Evolutionary conservation across 92 coral and sea anemone genomes (phyloP).

Genomic region (Epizoanthus illoricatus): DNA sequence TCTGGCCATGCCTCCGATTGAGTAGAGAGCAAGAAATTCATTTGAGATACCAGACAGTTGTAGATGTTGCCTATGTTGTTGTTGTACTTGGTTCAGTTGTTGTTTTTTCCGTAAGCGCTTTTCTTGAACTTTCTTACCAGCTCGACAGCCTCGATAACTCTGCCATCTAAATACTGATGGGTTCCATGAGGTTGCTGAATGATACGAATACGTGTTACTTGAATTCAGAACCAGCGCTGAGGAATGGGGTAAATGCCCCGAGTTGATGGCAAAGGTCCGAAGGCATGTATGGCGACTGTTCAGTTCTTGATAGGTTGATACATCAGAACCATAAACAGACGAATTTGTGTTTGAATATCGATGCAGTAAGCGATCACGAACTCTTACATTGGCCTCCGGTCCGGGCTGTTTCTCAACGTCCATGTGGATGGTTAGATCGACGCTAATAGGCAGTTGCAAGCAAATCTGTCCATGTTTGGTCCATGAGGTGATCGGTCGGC

Average conservation of each 20-base stretch:
- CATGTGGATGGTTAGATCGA: constrained; percentile 48
- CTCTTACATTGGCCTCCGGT: constrained; percentile 30
- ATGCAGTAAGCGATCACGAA: constrained; percentile 28
- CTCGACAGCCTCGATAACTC: constrained; percentile 38
- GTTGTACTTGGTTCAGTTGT: constrained; percentile 33
- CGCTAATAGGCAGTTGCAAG: constrained; percentile 33
- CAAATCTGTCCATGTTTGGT: constrained; percentile 42
- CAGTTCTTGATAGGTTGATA: constrained; percentile 28
- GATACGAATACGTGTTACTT: constrained; percentile 11
- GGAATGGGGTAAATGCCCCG: constrained; percentile 16
- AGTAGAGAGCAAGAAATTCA: constrained; percentile 30
- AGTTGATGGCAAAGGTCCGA: constrained; percentile 25
- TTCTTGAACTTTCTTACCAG: constrained; percentile 35
- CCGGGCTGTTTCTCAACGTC: constrained; percentile 48
- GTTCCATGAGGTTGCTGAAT: constrained; percentile 23
- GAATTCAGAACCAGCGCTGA: constrained; percentile 14
- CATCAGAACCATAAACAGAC: constrained; percentile 28
- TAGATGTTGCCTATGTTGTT: constrained; percentile 32
- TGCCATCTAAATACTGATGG: constrained; percentile 35
- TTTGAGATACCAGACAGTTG: constrained; percentile 27
- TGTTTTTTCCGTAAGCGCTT: constrained; percentile 39
- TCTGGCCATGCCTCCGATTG: constrained; percentile 20
- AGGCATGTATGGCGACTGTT: constrained; percentile 21
- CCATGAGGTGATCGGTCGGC: constrained; percentile 50
- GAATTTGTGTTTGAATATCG: constrained; percentile 32